Base-by-base conservation (phyloP, 2,888 invertebrate genomes). In the Pyrocoelia pectoralis region DNA sequence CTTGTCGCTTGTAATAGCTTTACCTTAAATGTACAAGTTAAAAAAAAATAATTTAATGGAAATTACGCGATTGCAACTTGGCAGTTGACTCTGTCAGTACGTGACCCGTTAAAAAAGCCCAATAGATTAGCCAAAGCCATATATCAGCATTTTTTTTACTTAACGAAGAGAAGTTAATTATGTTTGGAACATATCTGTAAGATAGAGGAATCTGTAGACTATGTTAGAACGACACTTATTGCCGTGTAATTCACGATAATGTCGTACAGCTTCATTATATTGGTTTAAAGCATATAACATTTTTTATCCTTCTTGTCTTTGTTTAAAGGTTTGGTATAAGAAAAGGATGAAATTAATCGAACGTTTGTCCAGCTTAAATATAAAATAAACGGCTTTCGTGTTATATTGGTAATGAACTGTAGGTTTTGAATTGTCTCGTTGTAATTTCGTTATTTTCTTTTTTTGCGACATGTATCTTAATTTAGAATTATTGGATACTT, bases 241-340 rank as follows among this genome's bases (percentile, higher is more conserved):
- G 76, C 74, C 75, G 70, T 78, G 77, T 78, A 78, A 79, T 77
- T 79, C 76, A 78, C 77, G 75, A 75, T 78, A 78, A 78, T 77
- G 78, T 77, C 71, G 70, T 76, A 77, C 77, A 72, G 76, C 79
- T 77, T 78, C 77, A 79, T 78, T 79, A 76, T 74, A 72, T 72
- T 69, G 71, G 71, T 70, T 72, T 61, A 65, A 51, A 56, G 70
- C 18, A 59, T 67, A 69, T 69, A 49, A 65, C 59, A 58, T 57
- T 60, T 56, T 64, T 57, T 66, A 48, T 70, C 70, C 61, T 61
- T 29, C 54, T 65, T 56, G 46, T n/a, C 33, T 40, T 65, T 40
- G 41, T 57, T 53, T 43, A 33, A 18, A 24, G 15, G 40, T 53
- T 53, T 56, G 33, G 56, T 28, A 52, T 14, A 29, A 38, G 51